Conservation (phyloP, 37 sponge, comb jelly and placozoan species). For the Halisarca cf. caerulea region DNA sequence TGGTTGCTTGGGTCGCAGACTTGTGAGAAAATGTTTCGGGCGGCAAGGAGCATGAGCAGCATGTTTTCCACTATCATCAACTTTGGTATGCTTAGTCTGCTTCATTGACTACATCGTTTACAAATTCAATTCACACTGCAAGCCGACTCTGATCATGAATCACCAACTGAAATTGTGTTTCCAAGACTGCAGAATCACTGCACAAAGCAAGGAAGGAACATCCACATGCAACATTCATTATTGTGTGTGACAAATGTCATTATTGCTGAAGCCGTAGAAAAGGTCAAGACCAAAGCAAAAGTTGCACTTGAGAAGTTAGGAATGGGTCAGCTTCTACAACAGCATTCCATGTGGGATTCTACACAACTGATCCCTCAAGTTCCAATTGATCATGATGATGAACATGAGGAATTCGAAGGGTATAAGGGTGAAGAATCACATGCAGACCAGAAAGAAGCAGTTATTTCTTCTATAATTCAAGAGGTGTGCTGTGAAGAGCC, state of each 20-base stretch:
- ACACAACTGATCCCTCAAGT: too few species aligned
- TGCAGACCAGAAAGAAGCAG: background rate
- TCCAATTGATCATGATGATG: too few species aligned
- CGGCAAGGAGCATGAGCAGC: conserved; percentile 19
- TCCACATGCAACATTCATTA: background rate
- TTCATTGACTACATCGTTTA: conserved; percentile 14
- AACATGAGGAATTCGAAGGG: too few species aligned
- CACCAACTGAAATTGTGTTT: background rate
- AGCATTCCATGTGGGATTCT: too few species aligned
- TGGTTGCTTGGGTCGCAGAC: conserved; percentile 42
- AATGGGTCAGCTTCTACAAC: background rate
- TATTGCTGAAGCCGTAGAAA: too few species aligned
- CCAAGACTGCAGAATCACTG: conserved; percentile 3
- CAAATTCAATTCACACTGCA: conserved; percentile 22
- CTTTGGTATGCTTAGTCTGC: conserved; percentile 27
- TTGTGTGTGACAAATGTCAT: too few species aligned
- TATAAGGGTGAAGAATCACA: background rate
- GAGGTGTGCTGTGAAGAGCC: background rate
- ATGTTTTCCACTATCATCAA: conserved; percentile 39
- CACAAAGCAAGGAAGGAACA: background rate
- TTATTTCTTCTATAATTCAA: background rate
- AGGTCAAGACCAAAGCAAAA: background rate
- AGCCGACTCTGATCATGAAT: conserved; percentile 8
- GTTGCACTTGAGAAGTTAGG: background rate
- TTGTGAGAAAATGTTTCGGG: conserved; percentile 31